A percentile compares a stretch with the other conserved stretches of the same genome.
These are phyloP conservation scores for Torymus tubicola DNA, from an alignment of 2,888 invertebrate genomes.

Conservation along the genomic window DNA sequence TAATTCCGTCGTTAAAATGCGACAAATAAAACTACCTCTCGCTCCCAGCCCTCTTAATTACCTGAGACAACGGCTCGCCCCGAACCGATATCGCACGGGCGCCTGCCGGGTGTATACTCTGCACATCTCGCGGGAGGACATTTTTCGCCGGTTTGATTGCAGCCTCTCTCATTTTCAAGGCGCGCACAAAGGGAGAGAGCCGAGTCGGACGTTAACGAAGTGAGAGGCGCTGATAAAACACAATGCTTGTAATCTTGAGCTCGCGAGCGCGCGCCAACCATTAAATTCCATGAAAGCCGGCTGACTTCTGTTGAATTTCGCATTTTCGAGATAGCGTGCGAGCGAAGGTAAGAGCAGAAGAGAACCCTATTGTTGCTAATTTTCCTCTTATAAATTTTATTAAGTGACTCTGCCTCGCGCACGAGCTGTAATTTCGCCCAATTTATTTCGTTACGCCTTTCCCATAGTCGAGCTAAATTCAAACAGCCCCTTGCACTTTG, in stretches of 20 bases:
- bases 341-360: background rate
- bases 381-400: constrained; percentile 33
- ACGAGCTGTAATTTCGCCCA: background rate
- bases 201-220: constrained; percentile 56
- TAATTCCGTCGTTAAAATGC: too few species aligned
- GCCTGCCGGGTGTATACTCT: too few species aligned
- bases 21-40: too few species aligned
- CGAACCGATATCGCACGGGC: too few species aligned
- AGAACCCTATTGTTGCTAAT: constrained; percentile 21
- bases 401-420: constrained; percentile 20
- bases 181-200: constrained; percentile 18
- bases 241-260: constrained; percentile 57
- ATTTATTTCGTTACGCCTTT: background rate
- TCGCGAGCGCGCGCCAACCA: constrained; percentile 13
- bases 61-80: too few species aligned
- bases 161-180: constrained; percentile 27
- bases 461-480: too few species aligned
- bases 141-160: constrained; percentile 38
- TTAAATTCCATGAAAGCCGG: constrained; percentile 56
- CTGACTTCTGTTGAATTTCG: constrained; percentile 43
- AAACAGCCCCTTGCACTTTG: too few species aligned
- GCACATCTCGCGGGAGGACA: background rate
- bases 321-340: constrained; percentile 23
- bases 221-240: constrained; percentile 59
- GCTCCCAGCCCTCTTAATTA: too few species aligned